Evolutionary conservation across 2,797 vertebrate genomes (phyloP).

Genomic region (Nasua narica): DNA sequence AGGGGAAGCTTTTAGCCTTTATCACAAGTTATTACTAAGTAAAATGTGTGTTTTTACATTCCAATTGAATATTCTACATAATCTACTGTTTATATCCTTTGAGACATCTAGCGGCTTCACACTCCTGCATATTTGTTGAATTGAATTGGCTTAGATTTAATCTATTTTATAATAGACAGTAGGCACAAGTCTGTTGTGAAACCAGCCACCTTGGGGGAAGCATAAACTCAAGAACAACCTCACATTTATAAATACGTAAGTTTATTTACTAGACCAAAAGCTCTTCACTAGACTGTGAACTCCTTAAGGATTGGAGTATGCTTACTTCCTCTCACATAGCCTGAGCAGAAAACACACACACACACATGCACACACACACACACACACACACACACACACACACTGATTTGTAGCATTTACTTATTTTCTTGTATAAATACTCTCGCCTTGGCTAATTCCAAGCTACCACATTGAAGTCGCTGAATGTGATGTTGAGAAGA

Average conservation of each 20-base stretch:
- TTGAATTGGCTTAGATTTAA: background rate
- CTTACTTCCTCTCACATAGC: background rate
- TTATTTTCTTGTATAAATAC: background rate
- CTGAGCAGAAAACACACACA: background rate
- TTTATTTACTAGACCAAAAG: background rate
- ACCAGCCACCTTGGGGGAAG: background rate
- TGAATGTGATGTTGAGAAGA: background rate
- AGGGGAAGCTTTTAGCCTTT: conserved; percentile 12
- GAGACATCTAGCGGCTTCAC: background rate
- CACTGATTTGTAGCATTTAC: background rate
- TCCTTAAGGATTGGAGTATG: background rate
- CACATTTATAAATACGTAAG: background rate
- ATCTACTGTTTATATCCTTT: background rate
- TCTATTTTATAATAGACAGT: background rate
- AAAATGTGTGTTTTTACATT: background rate
- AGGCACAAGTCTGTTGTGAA: background rate
- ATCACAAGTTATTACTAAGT: conserved; percentile 8
- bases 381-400: background rate
- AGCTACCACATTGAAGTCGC: background rate
- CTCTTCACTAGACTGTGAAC: background rate
- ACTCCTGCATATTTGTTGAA: background rate
- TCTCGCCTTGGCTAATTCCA: background rate
- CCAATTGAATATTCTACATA: background rate
- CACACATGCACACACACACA: background rate
- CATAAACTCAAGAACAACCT: background rate